Base-by-base conservation (phyloP, 1,140 invertebrate species). In the Macrosteles quadrilineatus region DNA sequence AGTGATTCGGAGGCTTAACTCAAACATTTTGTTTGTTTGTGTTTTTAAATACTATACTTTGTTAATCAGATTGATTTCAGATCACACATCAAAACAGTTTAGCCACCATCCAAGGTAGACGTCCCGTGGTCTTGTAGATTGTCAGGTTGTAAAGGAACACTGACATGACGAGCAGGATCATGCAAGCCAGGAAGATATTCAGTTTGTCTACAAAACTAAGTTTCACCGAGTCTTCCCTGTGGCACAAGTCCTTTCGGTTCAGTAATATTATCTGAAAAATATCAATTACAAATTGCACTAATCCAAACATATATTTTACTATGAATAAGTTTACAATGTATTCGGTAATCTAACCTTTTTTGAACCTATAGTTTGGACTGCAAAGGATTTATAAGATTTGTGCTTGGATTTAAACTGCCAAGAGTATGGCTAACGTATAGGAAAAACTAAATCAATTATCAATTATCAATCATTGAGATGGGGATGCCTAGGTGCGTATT, bases 131-230 rank as follows among this genome's bases (percentile, higher is more conserved):
- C 76, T 90, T 92, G 78, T 91, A 94, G 59, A 82, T 83, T 81
- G 90, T 91, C 79, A 93, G 94, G 79, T 94, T 92, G 74, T 92
- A 94, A 0, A 87, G 79, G 62, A 94, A 85, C 79, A 92, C 91
- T 2, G 85, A 85, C 53, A 94, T 76, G 25, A 93, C 84, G 0
- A 90, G 76, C 0, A 94, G 67, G 73, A 93, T 91, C 14, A 92
- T 78, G 6, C 80, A 77, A 0, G 85, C 85, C 23, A 95, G 80
- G 29, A 89, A 79, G 19, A 87, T 83, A 76, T 93, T 94, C 0
- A 93, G 76, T 71, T 92, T 80, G 75, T 94, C 91, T 21, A 93
- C 81, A 21, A 86, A 84, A n/a, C 50, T 69, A 25, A 75, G 6
- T 78, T 86, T 79, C 2, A 87, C 80, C 74, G 85, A 81, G 2